Evolutionary conservation across 2,113 vertebrate species (phyloP), one percentile per base, ranked within the genome.

Genomic region (Gobio gobio): DNA sequence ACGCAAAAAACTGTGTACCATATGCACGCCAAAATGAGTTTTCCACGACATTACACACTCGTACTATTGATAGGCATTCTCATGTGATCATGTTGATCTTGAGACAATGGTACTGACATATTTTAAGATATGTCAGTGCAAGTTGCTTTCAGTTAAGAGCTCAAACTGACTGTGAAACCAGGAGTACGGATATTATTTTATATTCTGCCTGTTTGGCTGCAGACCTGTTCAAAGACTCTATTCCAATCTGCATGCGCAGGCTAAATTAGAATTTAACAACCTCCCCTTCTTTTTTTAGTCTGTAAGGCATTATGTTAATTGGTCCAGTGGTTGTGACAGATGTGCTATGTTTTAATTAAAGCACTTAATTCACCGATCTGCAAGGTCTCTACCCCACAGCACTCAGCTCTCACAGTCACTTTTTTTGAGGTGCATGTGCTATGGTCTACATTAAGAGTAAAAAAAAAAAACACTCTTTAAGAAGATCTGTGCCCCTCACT

Each of bases 341-440:
- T 89, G 86, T 88, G 84, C 59, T 78, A 20, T 82, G 78, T 87
- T 90, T 87, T 88, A 91, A 91, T 90, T 91, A 89, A 89, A 86
- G 58, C 74, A 59, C 78, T 45, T 66, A 79, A 61, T 72, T 83
- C 76, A 84, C 76, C 18, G 78, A 84, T 87, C 83, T 81, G 82
- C 86, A 76, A 72, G 81, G 63, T 63, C 82, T 84, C 26, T 51
- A 36, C 74, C 74, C 61, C 75, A 59, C 47, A 72, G 64, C 64
- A 59, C 76, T 83, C 29, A 12, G 63, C 59, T n/a, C n/a, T 26
- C 51, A 75, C 54, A 29, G 45, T 33, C 29, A 16, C 43, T 24
- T 78, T 79, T 82, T 24, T 36, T 77, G 36, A 86, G 80, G 61
- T 78, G 45, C 26, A 26, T 56, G 20, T 36, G 43, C 61, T 79